These are phyloP conservation scores for Excalfactoria chinensis DNA, from an alignment of 2,113 vertebrate species.

Conservation along the genomic window DNA sequence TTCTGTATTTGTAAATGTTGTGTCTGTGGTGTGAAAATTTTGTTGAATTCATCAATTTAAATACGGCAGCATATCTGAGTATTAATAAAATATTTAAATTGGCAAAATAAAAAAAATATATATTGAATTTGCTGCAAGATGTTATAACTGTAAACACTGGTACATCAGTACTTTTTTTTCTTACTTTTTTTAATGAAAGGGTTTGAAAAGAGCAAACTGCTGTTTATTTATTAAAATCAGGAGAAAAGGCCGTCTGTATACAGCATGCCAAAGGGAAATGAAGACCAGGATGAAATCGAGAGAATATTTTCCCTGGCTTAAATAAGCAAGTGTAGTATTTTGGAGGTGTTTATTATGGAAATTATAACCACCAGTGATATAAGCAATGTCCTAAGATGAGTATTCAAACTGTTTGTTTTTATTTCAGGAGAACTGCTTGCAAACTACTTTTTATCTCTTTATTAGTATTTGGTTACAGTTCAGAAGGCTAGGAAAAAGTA, in stretches of 20 bases:
- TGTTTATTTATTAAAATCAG: conserved; percentile 41
- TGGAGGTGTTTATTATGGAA: conserved; percentile 4
- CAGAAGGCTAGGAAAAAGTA: neutral
- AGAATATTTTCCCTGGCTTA: conserved; percentile 14
- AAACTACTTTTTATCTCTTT: neutral
- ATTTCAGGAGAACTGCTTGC: neutral
- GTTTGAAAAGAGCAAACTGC: conserved; percentile 3
- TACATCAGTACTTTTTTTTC: neutral
- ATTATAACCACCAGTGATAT: neutral
- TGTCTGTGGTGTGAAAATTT: neutral
- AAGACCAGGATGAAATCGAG: neutral
- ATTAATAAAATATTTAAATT: conserved; percentile 56
- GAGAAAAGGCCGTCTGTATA: neutral
- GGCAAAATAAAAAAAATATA: neutral
- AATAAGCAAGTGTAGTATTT: neutral
- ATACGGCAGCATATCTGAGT: neutral
- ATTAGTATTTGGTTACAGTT: neutral
- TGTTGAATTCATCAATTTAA: neutral
- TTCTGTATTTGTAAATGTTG: neutral
- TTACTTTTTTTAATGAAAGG: neutral
- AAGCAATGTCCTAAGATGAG: neutral
- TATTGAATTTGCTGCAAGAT: conserved; percentile 25
- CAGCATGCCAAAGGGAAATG: neutral
- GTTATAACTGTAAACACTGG: neutral
- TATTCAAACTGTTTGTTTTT: neutral